These are phyloP conservation scores for Bhutanitis thaidina DNA, from an alignment of 2,888 invertebrate genomes.

Conservation along the genomic window DNA sequence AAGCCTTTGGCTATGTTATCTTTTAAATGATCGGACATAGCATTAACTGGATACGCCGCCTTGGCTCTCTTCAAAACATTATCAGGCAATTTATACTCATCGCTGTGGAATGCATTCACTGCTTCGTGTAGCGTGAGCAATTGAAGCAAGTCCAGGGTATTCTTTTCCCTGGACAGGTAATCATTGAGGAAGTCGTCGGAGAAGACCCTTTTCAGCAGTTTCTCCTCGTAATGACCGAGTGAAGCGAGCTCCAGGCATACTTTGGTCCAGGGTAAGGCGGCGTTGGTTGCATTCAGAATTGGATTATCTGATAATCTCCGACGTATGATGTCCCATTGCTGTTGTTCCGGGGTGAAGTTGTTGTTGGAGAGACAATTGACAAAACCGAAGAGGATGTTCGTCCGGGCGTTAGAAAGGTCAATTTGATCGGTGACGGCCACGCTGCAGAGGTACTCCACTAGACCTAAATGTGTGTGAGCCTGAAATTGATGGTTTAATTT, in stretches of 20 bases:
- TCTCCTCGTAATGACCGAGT: conserved; percentile 79
- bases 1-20: conserved; percentile 64
- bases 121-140: conserved; percentile 79
- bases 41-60: conserved; percentile 44
- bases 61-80: conserved; percentile 54
- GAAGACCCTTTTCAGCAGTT: conserved; percentile 74
- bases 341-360: conserved; percentile 78
- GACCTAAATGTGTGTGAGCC: conserved; percentile 78
- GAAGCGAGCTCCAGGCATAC: conserved; percentile 78
- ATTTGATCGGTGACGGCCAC: conserved; percentile 59
- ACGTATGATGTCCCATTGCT: conserved; percentile 71
- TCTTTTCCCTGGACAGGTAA: conserved; percentile 50
- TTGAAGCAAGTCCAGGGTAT: conserved; percentile 65
- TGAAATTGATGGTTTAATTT: conserved; percentile 35
- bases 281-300: conserved; percentile 49
- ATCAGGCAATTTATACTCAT: conserved; percentile 53
- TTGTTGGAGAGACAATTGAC: conserved; percentile 78
- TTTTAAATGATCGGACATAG: conserved; percentile 60
- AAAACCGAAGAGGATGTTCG: conserved; percentile 66
- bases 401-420: conserved; percentile 53
- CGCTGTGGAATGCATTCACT: conserved; percentile 63
- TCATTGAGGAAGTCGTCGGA: conserved; percentile 65
- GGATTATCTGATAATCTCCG: conserved; percentile 60
- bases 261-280: conserved; percentile 72
- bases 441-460: conserved; percentile 80